Percentiles rank a stretch among this genome's conserved stretches.
Evolutionary conservation across 1,140 invertebrate species (phyloP).

Genomic region (Micrasema longulum): DNA sequence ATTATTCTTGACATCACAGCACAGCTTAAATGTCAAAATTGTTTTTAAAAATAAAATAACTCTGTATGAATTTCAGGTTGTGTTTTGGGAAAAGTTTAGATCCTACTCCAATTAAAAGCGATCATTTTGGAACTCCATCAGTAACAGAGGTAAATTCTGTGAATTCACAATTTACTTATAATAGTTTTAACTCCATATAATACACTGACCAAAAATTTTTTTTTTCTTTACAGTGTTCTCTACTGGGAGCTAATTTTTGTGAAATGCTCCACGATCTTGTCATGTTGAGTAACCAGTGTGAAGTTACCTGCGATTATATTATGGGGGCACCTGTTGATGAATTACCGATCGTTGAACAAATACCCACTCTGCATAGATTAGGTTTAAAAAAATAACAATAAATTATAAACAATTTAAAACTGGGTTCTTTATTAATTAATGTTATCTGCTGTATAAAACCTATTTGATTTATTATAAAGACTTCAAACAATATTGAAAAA

Average conservation of each 20-base stretch:
- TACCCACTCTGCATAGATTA: conserved; percentile 80
- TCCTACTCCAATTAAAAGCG: conserved; percentile 59
- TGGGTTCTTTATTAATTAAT: too few species aligned
- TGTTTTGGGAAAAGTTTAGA: conserved; percentile 57
- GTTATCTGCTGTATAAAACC: too few species aligned
- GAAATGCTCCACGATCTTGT: conserved; percentile 75
- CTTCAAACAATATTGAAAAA: too few species aligned
- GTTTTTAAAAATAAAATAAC: too few species aligned
- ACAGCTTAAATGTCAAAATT: too few species aligned
- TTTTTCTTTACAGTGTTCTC: conserved; percentile 63
- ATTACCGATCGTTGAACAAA: conserved; percentile 82
- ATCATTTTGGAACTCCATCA: conserved; percentile 62
- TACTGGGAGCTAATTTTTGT: conserved; percentile 72
- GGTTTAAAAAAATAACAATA: too few species aligned
- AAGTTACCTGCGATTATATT: conserved; percentile 75
- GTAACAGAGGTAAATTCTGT: conserved; percentile 61
- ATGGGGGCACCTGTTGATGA: conserved; percentile 75
- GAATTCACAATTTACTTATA: too few species aligned
- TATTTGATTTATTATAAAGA: too few species aligned
- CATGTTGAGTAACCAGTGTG: conserved; percentile 74
- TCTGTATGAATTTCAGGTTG: conserved; percentile 34
- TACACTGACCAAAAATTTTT: not conserved
- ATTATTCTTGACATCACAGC: too few species aligned
- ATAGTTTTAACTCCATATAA: too few species aligned
- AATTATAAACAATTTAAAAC: too few species aligned